Conservation (phyloP, 2,797 vertebrate genomes). For the Loriculus beryllinus region DNA sequence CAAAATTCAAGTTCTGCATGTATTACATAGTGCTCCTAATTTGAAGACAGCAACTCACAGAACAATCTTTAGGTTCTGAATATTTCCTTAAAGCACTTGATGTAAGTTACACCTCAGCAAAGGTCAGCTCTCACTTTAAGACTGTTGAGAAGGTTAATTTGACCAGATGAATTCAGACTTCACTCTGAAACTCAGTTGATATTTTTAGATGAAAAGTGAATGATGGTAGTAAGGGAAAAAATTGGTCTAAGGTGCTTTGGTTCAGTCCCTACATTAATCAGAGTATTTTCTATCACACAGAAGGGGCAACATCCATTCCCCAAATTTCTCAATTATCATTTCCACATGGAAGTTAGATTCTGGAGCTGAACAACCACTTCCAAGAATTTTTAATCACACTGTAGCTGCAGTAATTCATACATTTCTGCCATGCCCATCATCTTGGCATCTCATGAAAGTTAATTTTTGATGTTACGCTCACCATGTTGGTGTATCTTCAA, state of each 20-base stretch:
- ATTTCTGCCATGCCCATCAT: background rate
- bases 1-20: background rate
- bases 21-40: background rate
- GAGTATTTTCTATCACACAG: background rate
- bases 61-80: background rate
- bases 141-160: conserved; percentile 54
- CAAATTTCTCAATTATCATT: background rate
- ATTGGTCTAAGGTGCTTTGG: background rate
- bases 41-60: background rate
- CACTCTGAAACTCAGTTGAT: conserved; percentile 27
- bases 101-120: background rate
- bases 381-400: background rate
- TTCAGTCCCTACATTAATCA: background rate
- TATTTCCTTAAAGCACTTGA: background rate
- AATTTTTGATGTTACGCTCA: background rate
- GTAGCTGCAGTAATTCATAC: background rate
- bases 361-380: background rate
- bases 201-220: conserved; percentile 52
- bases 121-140: conserved; percentile 44
- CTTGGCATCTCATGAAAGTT: background rate
- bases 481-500: background rate
- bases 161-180: conserved; percentile 44
- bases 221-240: background rate
- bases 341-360: background rate
- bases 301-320: background rate